Evolutionary conservation across 1,140 invertebrate genomes (phyloP).

Genomic region (Scylla paramamosain): DNA sequence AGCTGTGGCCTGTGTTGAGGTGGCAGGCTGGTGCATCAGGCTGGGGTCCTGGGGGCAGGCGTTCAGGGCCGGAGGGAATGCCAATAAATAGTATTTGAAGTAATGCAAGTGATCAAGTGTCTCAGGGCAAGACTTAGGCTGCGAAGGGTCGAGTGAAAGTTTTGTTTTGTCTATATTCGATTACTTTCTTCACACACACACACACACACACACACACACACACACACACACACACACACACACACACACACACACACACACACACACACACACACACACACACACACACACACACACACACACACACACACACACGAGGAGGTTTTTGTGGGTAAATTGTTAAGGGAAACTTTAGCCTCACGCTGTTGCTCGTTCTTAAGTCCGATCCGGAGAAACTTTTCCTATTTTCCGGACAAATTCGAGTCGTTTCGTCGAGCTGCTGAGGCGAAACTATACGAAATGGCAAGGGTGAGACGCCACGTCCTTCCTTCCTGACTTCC

Average conservation of each 20-base stretch:
- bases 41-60: too few species aligned
- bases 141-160: too few species aligned
- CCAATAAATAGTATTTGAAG: too few species aligned
- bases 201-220: constrained; percentile 31
- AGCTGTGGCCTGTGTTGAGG: too few species aligned
- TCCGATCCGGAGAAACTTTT: constrained; percentile 58
- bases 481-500: background rate
- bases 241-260: constrained; percentile 26
- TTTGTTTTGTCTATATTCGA: too few species aligned
- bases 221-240: constrained; percentile 13
- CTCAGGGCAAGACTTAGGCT: too few species aligned
- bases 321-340: constrained; percentile 39
- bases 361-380: constrained; percentile 31
- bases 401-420: constrained; percentile 73
- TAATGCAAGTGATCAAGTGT: too few species aligned
- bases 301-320: background rate
- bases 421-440: constrained; percentile 70
- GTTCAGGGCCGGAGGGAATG: too few species aligned
- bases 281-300: background rate
- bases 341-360: constrained; percentile 24
- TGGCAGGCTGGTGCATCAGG: too few species aligned
- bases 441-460: constrained; percentile 71
- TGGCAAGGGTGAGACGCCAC: constrained; percentile 9
- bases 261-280: background rate
- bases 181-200: background rate